A percentile compares a stretch with the other conserved stretches of the same genome.
These are phyloP conservation scores for Bradypodion ventrale DNA, from an alignment of 2,797 vertebrate species.

Conservation along the genomic window DNA sequence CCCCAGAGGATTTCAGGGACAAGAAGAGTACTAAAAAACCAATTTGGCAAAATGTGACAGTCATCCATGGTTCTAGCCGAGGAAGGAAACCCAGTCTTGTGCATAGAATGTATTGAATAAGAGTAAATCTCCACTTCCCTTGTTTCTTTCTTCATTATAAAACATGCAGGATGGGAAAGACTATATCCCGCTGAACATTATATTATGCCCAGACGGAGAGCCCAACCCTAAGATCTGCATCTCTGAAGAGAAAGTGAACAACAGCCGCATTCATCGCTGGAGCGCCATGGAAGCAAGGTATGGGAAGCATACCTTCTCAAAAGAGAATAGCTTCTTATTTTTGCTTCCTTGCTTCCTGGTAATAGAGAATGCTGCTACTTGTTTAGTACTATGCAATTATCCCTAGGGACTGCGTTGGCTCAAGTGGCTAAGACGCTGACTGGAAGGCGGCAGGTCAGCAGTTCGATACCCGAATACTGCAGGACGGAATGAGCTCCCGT, in stretches of 20 bases:
- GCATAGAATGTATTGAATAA: too few species aligned
- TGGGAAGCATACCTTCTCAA: slow-evolving; percentile 47
- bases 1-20: not conserved
- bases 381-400: too few species aligned
- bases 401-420: too few species aligned
- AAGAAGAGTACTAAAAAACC: not conserved
- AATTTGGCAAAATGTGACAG: not conserved
- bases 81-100: not conserved
- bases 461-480: too few species aligned
- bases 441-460: too few species aligned
- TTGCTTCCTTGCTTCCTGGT: not conserved
- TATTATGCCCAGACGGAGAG: slow-evolving; percentile 79
- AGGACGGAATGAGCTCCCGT: too few species aligned
- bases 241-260: slow-evolving; percentile 76
- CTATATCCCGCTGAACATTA: slow-evolving; percentile 93
- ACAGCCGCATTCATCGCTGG: slow-evolving; percentile 74
- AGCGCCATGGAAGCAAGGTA: slow-evolving; percentile 83
- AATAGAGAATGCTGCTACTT: not conserved
- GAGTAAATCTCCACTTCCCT: not conserved
- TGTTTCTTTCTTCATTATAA: slow-evolving; percentile 5
- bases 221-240: slow-evolving; percentile 68
- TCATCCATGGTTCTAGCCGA: not conserved
- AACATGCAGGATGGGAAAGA: slow-evolving; percentile 89
- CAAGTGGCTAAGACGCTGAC: too few species aligned
- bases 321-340: not conserved